Evolutionary conservation across 2,888 invertebrate species (phyloP).

Genomic region (Boloria selene): DNA sequence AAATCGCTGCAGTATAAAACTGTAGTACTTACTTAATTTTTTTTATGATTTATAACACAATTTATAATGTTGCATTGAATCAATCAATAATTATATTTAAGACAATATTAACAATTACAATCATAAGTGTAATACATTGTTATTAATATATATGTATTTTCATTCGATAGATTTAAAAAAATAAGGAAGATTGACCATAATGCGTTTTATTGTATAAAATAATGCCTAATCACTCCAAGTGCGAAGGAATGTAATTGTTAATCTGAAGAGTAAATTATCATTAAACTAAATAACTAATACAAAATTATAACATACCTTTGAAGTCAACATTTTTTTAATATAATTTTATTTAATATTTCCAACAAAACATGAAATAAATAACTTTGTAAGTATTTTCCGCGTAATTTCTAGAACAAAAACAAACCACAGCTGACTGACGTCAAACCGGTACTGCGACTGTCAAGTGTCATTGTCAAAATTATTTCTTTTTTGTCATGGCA

Average conservation of each 20-base stretch:
- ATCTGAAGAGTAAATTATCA: background rate
- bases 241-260: slow-evolving; percentile 13
- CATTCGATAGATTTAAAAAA: too few species aligned
- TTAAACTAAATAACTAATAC: background rate
- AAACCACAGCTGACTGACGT: background rate
- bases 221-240: slow-evolving; percentile 18
- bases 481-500: background rate
- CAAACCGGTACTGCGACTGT: background rate
- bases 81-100: too few species aligned
- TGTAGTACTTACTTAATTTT: too few species aligned
- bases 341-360: background rate
- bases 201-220: slow-evolving; percentile 8
- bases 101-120: too few species aligned
- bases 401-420: slow-evolving; percentile 29
- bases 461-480: background rate
- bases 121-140: too few species aligned
- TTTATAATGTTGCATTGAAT: too few species aligned
- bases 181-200: too few species aligned
- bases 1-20: too few species aligned
- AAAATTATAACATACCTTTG: slow-evolving; percentile 38
- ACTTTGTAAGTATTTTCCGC: background rate
- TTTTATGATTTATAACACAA: too few species aligned
- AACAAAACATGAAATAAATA: background rate
- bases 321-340: slow-evolving; percentile 37
- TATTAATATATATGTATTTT: too few species aligned